A percentile compares a stretch with the other conserved stretches of the same genome.
phyloP scores from a whole-genome alignment of 2,113 vertebrate species.

The Corythornis madagascariensis region DNA sequence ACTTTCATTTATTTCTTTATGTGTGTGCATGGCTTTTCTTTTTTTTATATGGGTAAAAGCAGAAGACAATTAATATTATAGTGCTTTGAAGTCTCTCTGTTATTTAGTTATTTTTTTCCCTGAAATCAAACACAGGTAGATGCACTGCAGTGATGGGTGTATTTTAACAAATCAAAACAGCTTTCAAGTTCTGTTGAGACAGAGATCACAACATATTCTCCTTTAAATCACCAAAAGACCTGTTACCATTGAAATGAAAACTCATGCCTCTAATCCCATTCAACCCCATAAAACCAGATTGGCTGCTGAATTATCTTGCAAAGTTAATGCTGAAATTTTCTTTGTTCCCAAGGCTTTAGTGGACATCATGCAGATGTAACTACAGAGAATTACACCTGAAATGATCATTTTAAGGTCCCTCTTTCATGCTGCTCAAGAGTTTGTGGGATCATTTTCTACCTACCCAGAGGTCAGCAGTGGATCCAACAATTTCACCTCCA shows the following conservation, averaged over 20 bases:
- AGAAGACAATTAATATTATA: constrained; percentile 9
- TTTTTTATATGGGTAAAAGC: constrained; percentile 28
- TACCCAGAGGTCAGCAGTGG: not conserved
- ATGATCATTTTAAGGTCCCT: not conserved
- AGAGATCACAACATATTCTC: not conserved
- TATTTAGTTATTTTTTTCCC: not conserved
- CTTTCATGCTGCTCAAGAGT: not conserved
- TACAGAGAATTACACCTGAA: not conserved
- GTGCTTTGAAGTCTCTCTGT: constrained; percentile 38
- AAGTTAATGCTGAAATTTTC: not conserved
- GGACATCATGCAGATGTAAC: not conserved
- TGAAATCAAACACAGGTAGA: constrained; percentile 39
- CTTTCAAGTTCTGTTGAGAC: constrained; percentile 15
- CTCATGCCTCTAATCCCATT: not conserved
- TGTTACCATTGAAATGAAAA: not conserved
- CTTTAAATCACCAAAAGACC: not conserved
- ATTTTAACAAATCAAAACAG: constrained; percentile 25
- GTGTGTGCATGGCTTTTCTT: not conserved
- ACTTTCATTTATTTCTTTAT: constrained; percentile 11
- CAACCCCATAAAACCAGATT: not conserved
- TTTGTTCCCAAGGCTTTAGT: not conserved
- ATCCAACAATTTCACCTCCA: not conserved
- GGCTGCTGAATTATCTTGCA: not conserved
- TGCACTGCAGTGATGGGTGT: not conserved
- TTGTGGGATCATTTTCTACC: not conserved